Percentiles rank a stretch among this genome's conserved stretches.
phyloP scores from a whole-genome alignment of 2,113 vertebrate species.

The Chrysemys picta region DNA sequence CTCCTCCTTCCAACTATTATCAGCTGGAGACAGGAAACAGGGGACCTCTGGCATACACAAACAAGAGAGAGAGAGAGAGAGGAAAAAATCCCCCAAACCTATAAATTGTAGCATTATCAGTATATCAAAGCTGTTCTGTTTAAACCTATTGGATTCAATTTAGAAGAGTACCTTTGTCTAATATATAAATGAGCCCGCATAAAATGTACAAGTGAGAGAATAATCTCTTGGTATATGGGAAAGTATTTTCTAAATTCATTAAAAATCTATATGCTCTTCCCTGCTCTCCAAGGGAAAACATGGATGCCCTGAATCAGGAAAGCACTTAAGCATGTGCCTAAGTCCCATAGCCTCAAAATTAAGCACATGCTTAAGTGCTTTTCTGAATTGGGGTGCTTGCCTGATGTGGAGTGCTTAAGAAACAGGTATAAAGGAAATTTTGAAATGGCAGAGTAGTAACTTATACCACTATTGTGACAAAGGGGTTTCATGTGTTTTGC shows the following conservation, averaged over 20 bases:
- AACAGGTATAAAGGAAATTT: background rate
- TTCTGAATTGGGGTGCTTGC: background rate
- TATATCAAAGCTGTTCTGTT: background rate
- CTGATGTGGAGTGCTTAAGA: background rate
- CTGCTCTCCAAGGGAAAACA: background rate
- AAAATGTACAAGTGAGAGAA: background rate
- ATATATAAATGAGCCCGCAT: background rate
- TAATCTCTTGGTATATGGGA: background rate
- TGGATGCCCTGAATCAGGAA: background rate
- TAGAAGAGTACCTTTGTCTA: background rate
- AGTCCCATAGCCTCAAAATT: background rate
- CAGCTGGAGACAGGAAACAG: conserved; percentile 48
- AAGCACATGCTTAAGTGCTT: background rate
- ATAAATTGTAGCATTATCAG: background rate
- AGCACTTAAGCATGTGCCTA: background rate
- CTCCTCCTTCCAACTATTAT: conserved; percentile 2
- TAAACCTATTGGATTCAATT: background rate
- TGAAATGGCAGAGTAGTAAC: background rate
- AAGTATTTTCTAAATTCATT: background rate
- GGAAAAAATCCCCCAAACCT: background rate
- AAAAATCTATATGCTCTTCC: background rate
- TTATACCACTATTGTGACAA: background rate
- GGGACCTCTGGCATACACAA: conserved; percentile 36
- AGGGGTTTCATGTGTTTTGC: background rate
- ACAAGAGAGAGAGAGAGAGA: background rate